Evolutionary conservation across 2,888 invertebrate species (phyloP).

Genomic region (Troilus luridus): DNA sequence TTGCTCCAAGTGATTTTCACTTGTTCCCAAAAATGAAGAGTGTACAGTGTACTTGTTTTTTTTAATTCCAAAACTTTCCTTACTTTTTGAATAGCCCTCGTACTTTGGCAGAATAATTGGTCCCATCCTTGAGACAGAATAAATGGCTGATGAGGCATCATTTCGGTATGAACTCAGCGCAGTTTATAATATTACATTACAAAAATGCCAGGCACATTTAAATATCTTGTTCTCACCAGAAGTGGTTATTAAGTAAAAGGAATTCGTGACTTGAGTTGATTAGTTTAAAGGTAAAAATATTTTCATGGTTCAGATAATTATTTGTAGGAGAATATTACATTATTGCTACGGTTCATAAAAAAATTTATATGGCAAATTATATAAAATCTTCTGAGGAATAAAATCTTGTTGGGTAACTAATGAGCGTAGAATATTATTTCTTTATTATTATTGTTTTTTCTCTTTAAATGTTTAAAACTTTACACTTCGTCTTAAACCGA

Average conservation of each 20-base stretch:
- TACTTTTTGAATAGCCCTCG: too few species aligned
- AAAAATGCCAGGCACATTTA: neutral
- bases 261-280: neutral
- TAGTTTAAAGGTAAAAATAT: neutral
- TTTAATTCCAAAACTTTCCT: too few species aligned
- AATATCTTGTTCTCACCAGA: neutral
- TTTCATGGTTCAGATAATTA: neutral
- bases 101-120: conserved; percentile 14
- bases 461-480: too few species aligned
- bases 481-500: too few species aligned
- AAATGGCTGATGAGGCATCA: neutral
- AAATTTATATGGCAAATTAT: neutral
- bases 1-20: too few species aligned
- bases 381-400: neutral
- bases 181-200: neutral
- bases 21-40: too few species aligned
- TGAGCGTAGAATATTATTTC: too few species aligned
- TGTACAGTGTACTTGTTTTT: too few species aligned
- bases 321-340: neutral
- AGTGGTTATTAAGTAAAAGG: neutral
- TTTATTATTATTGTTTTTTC: too few species aligned
- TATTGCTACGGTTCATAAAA: neutral
- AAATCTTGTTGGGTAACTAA: neutral
- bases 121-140: conserved; percentile 1
- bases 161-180: too few species aligned